Percentiles rank a stretch among this genome's conserved stretches.
These are phyloP conservation scores for Grantiella picta DNA, from an alignment of 2,113 vertebrate genomes.

Conservation along the genomic window DNA sequence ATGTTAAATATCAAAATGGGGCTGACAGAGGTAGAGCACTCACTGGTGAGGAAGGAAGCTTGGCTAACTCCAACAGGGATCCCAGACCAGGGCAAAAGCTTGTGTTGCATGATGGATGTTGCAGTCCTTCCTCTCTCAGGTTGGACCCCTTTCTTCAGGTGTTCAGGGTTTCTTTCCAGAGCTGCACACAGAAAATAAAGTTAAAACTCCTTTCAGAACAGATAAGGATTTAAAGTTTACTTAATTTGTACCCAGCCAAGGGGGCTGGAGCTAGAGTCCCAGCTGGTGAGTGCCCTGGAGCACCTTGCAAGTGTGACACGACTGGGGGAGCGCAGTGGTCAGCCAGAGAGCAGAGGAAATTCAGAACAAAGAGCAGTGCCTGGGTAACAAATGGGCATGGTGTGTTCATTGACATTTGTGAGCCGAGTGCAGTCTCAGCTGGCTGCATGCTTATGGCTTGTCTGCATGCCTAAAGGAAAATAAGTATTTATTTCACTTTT, in stretches of 20 bases:
- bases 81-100: not conserved
- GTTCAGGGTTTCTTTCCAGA: not conserved
- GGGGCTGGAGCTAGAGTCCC: not conserved
- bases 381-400: not conserved
- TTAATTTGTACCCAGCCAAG: not conserved
- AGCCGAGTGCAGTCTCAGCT: not conserved
- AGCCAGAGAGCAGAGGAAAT: not conserved
- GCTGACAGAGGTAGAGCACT: not conserved
- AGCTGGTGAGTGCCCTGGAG: not conserved
- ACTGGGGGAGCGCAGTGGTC: not conserved
- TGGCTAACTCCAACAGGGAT: not conserved
- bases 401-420: not conserved
- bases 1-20: not conserved
- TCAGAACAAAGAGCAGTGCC: not conserved
- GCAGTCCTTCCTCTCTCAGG: not conserved
- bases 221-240: not conserved
- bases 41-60: not conserved
- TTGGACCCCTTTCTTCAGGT: not conserved
- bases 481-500: not conserved
- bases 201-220: not conserved
- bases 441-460: not conserved
- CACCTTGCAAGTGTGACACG: accelerated
- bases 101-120: not conserved
- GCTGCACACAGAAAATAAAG: not conserved
- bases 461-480: slow-evolving; percentile 11